Conservation (phyloP, 2,888 invertebrate genomes). For the Agrotis ipsilon region DNA sequence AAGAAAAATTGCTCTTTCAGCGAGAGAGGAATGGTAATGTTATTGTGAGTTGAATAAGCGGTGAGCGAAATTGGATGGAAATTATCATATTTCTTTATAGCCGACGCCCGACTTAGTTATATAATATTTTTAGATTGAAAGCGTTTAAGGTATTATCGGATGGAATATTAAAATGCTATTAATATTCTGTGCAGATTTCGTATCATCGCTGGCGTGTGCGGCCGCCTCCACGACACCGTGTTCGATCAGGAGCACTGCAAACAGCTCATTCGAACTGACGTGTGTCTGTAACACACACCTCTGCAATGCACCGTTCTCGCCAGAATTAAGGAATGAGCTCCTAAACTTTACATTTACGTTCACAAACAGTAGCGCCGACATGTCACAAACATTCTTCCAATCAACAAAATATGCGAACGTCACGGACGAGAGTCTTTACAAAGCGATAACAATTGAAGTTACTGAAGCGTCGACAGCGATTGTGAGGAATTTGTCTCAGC, state of each 20-base stretch:
- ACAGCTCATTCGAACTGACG: constrained; percentile 74
- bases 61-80: constrained; percentile 59
- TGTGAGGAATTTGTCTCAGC: constrained; percentile 60
- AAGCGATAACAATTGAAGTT: constrained; percentile 70
- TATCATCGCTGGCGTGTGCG: constrained; percentile 77
- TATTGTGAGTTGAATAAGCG: constrained; percentile 64
- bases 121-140: constrained; percentile 53
- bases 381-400: constrained; percentile 77
- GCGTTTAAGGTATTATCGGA: constrained; percentile 43
- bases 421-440: constrained; percentile 73
- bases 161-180: constrained; percentile 53
- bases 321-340: constrained; percentile 75
- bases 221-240: constrained; percentile 72
- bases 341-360: constrained; percentile 73
- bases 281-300: constrained; percentile 79
- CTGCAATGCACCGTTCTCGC: constrained; percentile 82
- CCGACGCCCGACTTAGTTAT: constrained; percentile 36
- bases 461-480: constrained; percentile 48
- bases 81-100: constrained; percentile 65
- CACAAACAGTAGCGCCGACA: constrained; percentile 68
- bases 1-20: constrained; percentile 64
- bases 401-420: constrained; percentile 74
- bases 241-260: constrained; percentile 72
- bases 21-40: constrained; percentile 61
- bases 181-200: constrained; percentile 77